Evolutionary conservation across 2,888 invertebrate genomes (phyloP).

Genomic region (Ligdia adustata): DNA sequence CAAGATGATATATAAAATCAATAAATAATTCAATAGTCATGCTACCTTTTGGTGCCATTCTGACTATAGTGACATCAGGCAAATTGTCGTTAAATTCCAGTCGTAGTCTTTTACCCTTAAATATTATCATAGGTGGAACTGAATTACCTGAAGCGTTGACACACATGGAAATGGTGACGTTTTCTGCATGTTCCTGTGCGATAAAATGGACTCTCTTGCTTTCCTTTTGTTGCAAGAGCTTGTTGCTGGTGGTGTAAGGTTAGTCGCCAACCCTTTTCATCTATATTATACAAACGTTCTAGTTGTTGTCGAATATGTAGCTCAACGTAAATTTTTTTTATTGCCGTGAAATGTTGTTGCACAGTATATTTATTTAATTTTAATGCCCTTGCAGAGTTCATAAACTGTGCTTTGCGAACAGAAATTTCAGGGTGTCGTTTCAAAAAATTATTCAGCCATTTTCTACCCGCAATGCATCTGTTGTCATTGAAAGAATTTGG

Average conservation of each 20-base stretch:
- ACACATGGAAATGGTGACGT: slow-evolving; percentile 34
- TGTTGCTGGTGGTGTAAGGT: slow-evolving; percentile 28
- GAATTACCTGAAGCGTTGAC: slow-evolving; percentile 23
- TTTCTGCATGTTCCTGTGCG: slow-evolving; percentile 36
- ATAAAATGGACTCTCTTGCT: slow-evolving; percentile 33
- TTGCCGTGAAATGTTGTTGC: slow-evolving; percentile 6
- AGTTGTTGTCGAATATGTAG: slow-evolving; percentile 27
- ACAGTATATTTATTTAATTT: slow-evolving; percentile 31
- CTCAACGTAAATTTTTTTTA: slow-evolving; percentile 21
- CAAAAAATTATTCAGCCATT: slow-evolving; percentile 14
- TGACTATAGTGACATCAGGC: slow-evolving; percentile 30
- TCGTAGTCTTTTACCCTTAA: slow-evolving; percentile 25
- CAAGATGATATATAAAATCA: slow-evolving; percentile 32
- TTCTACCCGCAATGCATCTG: slow-evolving; percentile 24
- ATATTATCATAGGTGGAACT: slow-evolving; percentile 35
- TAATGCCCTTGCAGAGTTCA: slow-evolving; percentile 30
- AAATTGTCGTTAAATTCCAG: slow-evolving; percentile 31
- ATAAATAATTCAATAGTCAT: slow-evolving; percentile 30
- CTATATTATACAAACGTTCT: slow-evolving; percentile 34
- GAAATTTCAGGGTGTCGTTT: slow-evolving; percentile 22
- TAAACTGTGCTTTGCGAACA: slow-evolving; percentile 22
- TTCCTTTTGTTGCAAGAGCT: slow-evolving; percentile 33
- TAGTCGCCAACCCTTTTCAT: slow-evolving; percentile 32
- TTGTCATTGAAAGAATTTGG: slow-evolving; percentile 26
- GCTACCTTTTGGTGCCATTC: slow-evolving; percentile 36